These are phyloP conservation scores for Clostera curtula DNA, from an alignment of 2,888 invertebrate species.

Conservation along the genomic window DNA sequence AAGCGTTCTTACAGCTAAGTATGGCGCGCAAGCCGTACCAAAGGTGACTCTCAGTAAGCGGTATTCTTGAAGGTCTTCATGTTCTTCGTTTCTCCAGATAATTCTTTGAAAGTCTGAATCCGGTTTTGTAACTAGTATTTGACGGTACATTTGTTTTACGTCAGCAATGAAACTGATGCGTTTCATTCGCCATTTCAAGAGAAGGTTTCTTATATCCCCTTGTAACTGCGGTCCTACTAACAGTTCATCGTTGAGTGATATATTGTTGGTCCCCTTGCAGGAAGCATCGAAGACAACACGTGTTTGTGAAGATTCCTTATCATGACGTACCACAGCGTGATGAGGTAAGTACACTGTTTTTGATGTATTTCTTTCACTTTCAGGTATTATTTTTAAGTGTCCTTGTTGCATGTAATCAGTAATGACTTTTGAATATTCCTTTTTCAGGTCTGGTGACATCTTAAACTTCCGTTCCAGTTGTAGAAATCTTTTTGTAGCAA, in stretches of 20 bases:
- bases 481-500: background rate
- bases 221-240: constrained; percentile 3
- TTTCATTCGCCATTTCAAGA: constrained; percentile 1
- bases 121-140: constrained; percentile 2
- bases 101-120: constrained; percentile 6
- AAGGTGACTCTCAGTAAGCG: background rate
- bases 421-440: no score
- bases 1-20: no score
- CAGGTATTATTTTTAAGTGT: no score
- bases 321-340: background rate
- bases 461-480: background rate
- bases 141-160: constrained; percentile 5
- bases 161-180: constrained; percentile 1
- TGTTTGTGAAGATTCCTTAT: background rate
- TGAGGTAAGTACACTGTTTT: background rate
- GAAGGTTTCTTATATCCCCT: constrained; percentile 3
- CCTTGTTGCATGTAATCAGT: no score
- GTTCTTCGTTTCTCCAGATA: constrained; percentile 1
- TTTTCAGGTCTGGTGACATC: no score
- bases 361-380: background rate
- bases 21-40: background rate
- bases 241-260: background rate
- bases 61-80: background rate
- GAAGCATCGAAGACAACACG: background rate
- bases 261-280: background rate